Base-by-base conservation (phyloP, 2,888 invertebrate species). In the Aphodius sticticus region DNA sequence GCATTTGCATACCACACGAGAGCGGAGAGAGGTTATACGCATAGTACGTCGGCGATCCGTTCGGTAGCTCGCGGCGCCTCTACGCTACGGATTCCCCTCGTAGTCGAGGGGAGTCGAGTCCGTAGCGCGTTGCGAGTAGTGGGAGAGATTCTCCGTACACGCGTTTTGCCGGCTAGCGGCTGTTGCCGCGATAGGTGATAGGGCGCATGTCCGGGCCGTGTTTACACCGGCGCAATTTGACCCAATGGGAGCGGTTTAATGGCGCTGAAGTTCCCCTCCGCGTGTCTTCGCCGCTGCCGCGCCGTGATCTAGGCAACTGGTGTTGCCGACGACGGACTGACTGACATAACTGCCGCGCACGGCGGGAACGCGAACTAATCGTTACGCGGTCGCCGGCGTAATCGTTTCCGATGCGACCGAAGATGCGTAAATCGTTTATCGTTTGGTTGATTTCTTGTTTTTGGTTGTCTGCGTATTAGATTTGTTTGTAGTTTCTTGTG, bases 1-100 rank as follows among this genome's bases (percentile, higher is more conserved):
- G 4, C 6, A 88, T 88, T 88, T 88, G 88, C 88, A 88, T 88
- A 86, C 86, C 84, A 26, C 86, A 14, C 85, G 83, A 83, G 80
- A 81, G 82, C 81, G 79, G 82, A 78, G 76, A 1, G 26, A 26
- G 26, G 26, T 2, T 80, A 77, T 79, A 81, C 37, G 76, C 53
- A 75, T 69, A 38, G 53, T 53, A 5, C 53, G 53, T 53, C 12
- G 9, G 53, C 53, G 53, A 1, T 1, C 53, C 53, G 53, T 12
- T 9, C 53, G 53, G 53, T 53, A 26, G 75, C 78, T 37, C 16
- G 80, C 78, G 78, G 71, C 78, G 77, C 74, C 72, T 71, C 71
- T 78, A 75, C 35, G 69, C 38, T 36, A 76, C 53, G 7, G 53
- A 2, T 5, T 0, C 36, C n/a, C 35, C 16, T 35, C n/a, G 16